Evolutionary conservation across 2,797 vertebrate genomes (phyloP), one percentile per base, ranked within the genome.

Genomic region (Danio tinwini): DNA sequence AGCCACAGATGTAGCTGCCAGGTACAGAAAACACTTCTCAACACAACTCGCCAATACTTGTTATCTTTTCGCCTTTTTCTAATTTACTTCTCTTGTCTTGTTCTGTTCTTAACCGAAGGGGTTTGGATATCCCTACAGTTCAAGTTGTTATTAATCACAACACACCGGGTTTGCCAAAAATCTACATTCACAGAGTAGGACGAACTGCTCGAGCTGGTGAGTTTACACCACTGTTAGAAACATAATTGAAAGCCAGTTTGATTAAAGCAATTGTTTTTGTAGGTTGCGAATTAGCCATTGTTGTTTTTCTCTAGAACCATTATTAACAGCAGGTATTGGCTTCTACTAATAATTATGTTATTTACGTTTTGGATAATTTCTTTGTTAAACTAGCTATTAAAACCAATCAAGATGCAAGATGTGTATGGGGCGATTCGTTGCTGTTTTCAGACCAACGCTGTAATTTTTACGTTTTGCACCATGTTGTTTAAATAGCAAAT

Each of bases 111-210:
- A 12, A 0, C 40, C 49, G 5, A 79, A 99, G 98, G 83, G 98
- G 98, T 78, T 86, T 99, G 85, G 98, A 99, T 89, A 99, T 99
- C 56, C 98, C 98, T 0, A 91, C 96, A 0, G 97, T 99, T 0
- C 98, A 99, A 82, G 94, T 98, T 0, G 95, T 99, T 82, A 96
- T 99, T 83, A 99, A 99, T 86, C 97, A 99, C 85, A 99, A 99
- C 91, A 98, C 97, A 0, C 97, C 98, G 0, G 97, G 97, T 0
- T 92, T 98, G 62, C 97, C 98, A 0, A 99, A 98, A 88, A 96
- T 92, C 86, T 99, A 99, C 92, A 97, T 99, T 84, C 98, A 99
- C 90, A 92, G 98, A 0, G 98, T 99, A 0, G 98, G 98, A 6
- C 91, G 97, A n/a, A 99, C 98, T 0, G 98, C 97, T 0, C 94